Evolutionary conservation across 1,140 invertebrate species (phyloP), one percentile per base, ranked within the genome.

Genomic region (Zaprionus ornatus): DNA sequence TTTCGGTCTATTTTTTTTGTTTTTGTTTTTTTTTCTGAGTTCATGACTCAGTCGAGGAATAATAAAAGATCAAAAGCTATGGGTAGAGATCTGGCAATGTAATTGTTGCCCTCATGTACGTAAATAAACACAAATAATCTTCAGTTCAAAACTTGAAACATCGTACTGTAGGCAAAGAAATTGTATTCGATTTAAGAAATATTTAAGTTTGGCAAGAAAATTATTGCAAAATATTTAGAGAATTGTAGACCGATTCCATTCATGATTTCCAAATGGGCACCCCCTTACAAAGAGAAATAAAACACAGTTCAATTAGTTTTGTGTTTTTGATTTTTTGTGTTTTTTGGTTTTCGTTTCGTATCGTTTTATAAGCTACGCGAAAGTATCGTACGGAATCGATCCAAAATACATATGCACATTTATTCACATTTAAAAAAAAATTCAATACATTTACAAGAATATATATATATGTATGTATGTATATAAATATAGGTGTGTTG

Each of bases 371-470:
- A 71, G 61, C 56, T 67, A 61, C 59, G 72, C 64, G 57, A 68
- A 71, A 78, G 73, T 75, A 72, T 68, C 35, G 62, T 73, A 74
- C 63, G 65, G 69, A 88, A 88, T 88, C 77, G 68, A 84, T 76
- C 69, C 80, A 83, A 87, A 84, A 87, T 77, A 88, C 80, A 81
- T 74, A 68, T 74, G 66, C 79, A 76, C 74, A 79, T 81, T 80
- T 72, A 90, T 78, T 84, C 78, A 84, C 74, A 76, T 69, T 81
- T 81, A 81, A 90, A 88, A 88, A 90, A 79, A 74, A 81, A 63
- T 85, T 90, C 75, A 76, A 81, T 88, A 90, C 63, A 81, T 64
- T 75, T 87, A 88, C 74, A 84, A 84, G 81, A 88, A 84, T 84
- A 83, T 78, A 76, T 78, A 55, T 87, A 54, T 82, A 32, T 68